Percentiles rank a stretch among this genome's conserved stretches.
Conservation (phyloP, 1,140 invertebrate genomes). For the Drosophila navojoa region DNA sequence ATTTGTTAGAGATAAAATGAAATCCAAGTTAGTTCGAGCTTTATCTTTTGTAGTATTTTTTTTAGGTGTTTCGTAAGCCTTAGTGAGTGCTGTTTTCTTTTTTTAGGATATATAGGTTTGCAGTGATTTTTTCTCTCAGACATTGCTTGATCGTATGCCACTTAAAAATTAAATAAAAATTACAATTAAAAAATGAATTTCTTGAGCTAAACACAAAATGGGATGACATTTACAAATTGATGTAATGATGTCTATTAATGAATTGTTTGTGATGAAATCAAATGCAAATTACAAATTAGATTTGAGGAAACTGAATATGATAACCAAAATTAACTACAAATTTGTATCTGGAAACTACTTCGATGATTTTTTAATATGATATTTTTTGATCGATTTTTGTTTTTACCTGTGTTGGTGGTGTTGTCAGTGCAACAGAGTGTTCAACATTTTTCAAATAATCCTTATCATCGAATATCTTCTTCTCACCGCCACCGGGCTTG, state of each 20-base stretch:
- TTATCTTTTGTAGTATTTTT: conserved; percentile 14
- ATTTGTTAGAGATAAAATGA: conserved; percentile 29
- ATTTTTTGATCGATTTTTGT: conserved; percentile 7
- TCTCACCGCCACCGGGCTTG: conserved; percentile 95
- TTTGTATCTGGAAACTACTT: conserved; percentile 1
- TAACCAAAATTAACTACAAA: not conserved
- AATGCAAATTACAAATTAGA: conserved; percentile 52
- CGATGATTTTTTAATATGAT: not conserved
- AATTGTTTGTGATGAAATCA: conserved; percentile 42
- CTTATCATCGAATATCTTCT: conserved; percentile 97
- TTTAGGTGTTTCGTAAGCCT: conserved; percentile 17
- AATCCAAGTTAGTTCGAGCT: conserved; percentile 27
- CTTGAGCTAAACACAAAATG: conserved; percentile 77
- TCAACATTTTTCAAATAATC: conserved; percentile 91
- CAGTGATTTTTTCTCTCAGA: conserved; percentile 44
- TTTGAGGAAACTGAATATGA: conserved; percentile 10
- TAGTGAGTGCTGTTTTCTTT: conserved; percentile 19
- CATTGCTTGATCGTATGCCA: conserved; percentile 41
- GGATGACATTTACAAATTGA: conserved; percentile 51
- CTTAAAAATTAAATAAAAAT: conserved; percentile 48
- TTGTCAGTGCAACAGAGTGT: conserved; percentile 83
- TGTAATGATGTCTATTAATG: conserved; percentile 3
- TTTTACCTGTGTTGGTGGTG: conserved; percentile 84
- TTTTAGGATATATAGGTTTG: conserved; percentile 17
- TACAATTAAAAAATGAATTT: conserved; percentile 77